Conservation (phyloP, 2,888 invertebrate genomes). For the Sicus ferrugineus region DNA sequence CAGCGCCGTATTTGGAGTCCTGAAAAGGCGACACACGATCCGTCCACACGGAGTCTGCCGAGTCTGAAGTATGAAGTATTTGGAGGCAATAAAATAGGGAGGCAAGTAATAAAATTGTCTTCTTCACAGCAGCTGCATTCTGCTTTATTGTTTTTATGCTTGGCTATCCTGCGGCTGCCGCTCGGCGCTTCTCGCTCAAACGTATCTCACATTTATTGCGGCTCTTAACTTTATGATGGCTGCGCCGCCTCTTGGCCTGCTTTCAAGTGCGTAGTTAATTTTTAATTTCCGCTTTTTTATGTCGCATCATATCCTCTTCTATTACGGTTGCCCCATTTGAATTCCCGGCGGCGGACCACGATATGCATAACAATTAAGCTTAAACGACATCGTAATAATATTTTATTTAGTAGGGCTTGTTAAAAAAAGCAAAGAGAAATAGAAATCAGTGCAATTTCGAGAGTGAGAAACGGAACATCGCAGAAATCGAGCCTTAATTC, state of each 20-base stretch:
- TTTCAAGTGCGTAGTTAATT: slow-evolving; percentile 4
- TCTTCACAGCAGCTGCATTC: background rate
- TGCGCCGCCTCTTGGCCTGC: background rate
- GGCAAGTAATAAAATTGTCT: background rate
- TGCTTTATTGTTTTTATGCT: background rate
- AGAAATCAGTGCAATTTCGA: no score
- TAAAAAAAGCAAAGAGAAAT: background rate
- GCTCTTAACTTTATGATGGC: background rate
- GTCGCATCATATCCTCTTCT: background rate
- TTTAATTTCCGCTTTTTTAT: background rate
- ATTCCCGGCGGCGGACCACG: background rate
- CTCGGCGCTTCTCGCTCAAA: background rate
- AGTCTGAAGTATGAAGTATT: background rate
- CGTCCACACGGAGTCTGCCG: no score
- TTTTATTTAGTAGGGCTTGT: background rate
- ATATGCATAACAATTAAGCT: background rate
- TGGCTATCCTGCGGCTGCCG: background rate
- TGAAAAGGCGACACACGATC: background rate
- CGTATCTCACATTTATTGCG: background rate
- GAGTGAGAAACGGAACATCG: no score
- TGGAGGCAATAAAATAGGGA: background rate
- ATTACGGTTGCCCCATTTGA: background rate
- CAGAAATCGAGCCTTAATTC: no score
- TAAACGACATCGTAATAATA: background rate
- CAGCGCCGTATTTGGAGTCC: background rate